Evolutionary conservation across 2,797 vertebrate genomes (phyloP).

Genomic region (Rhadinocentrus ornatus): DNA sequence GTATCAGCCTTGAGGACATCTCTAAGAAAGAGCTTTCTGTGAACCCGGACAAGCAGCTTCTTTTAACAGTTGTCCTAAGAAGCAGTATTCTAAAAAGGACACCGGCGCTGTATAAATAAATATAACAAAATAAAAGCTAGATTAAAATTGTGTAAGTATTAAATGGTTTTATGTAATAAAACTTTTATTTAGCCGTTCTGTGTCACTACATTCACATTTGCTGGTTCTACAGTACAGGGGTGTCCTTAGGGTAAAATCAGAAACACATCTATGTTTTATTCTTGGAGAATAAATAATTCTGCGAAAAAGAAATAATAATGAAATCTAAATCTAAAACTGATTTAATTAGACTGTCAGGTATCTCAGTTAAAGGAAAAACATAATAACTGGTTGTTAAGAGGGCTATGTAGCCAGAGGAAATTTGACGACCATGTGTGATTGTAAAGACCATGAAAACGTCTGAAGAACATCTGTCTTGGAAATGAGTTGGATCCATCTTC

Average conservation of each 20-base stretch:
- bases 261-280: not conserved
- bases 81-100: constrained; percentile 36
- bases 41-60: constrained; percentile 18
- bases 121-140: not conserved
- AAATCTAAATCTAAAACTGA: not conserved
- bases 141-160: constrained; percentile 12
- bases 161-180: constrained; percentile 5
- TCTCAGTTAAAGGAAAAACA: not conserved
- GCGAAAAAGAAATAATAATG: not conserved
- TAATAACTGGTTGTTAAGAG: not conserved
- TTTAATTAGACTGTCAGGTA: not conserved
- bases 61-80: constrained; percentile 27
- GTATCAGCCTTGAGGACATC: constrained; percentile 44
- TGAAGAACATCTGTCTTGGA: not conserved
- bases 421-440: not conserved
- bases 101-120: not conserved
- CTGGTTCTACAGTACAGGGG: not conserved
- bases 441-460: not conserved
- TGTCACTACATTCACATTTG: constrained; percentile 3
- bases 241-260: not conserved
- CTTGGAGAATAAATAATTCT: not conserved
- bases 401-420: not conserved
- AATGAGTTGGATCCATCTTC: not conserved
- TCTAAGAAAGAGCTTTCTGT: constrained; percentile 43
- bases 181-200: constrained; percentile 14